phyloP scores from a whole-genome alignment of 1,140 invertebrate species.

The Aphis gossypii region DNA sequence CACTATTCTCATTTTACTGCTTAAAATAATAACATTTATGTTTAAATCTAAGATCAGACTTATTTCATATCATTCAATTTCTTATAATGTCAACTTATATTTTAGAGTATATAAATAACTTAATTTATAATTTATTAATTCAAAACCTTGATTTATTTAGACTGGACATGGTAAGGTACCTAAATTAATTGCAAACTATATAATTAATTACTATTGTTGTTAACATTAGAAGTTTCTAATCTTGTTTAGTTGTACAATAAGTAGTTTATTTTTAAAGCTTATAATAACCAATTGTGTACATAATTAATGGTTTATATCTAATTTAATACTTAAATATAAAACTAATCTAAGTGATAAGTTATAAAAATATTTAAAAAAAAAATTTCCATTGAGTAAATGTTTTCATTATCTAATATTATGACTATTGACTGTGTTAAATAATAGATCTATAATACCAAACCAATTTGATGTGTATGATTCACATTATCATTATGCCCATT shows the following conservation, averaged over 20 bases:
- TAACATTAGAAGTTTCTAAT: not conserved
- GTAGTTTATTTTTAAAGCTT: not conserved
- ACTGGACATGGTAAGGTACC: not conserved
- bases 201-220: not conserved
- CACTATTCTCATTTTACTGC: slow-evolving; percentile 11
- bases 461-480: too few relatives aligned
- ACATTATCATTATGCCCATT: not conserved
- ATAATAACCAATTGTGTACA: too few relatives aligned
- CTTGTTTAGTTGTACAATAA: not conserved
- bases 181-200: not conserved
- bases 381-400: not conserved
- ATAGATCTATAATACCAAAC: too few relatives aligned
- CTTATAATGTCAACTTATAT: not conserved
- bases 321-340: not conserved
- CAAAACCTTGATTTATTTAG: not conserved
- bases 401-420: not conserved
- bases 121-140: not conserved
- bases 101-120: not conserved
- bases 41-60: slow-evolving; percentile 1
- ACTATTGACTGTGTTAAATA: not conserved
- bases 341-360: not conserved
- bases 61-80: not conserved
- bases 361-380: not conserved
- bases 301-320: not conserved
- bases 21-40: not conserved